These are phyloP conservation scores for Syngnathus typhle DNA, from an alignment of 2,113 vertebrate genomes.

Conservation along the genomic window DNA sequence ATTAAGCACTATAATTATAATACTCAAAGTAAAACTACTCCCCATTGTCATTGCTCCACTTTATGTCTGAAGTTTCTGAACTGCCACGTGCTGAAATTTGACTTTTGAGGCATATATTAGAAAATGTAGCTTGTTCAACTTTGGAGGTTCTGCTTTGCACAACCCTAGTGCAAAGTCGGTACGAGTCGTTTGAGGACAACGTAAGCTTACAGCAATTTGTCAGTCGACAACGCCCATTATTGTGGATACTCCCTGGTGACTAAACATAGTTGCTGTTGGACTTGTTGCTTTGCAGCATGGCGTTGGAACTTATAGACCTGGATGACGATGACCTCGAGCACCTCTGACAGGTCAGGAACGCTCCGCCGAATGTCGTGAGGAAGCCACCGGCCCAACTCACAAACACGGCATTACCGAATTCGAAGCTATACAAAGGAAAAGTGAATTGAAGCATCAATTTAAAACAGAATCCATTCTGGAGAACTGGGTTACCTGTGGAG, in stretches of 20 bases:
- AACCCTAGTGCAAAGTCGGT: background rate
- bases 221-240: background rate
- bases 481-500: slow-evolving; percentile 29
- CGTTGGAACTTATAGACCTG: slow-evolving; percentile 57
- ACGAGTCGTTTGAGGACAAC: background rate
- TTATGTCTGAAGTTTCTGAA: background rate
- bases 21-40: background rate
- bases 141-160: background rate
- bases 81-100: too few relatives aligned
- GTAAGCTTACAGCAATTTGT: background rate
- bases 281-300: slow-evolving; percentile 61
- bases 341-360: slow-evolving; percentile 75
- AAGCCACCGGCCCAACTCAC: slow-evolving; percentile 81
- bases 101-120: too few relatives aligned
- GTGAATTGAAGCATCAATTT: background rate
- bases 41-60: background rate
- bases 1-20: background rate
- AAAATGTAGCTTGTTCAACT: background rate
- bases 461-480: background rate
- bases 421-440: slow-evolving; percentile 64
- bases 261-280: slow-evolving; percentile 80
- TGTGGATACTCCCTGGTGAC: background rate
- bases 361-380: slow-evolving; percentile 77
- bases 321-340: slow-evolving; percentile 63
- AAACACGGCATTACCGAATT: slow-evolving; percentile 86